Evolutionary conservation across 1,140 invertebrate genomes (phyloP).

Genomic region (Drosophila biarmipes): DNA sequence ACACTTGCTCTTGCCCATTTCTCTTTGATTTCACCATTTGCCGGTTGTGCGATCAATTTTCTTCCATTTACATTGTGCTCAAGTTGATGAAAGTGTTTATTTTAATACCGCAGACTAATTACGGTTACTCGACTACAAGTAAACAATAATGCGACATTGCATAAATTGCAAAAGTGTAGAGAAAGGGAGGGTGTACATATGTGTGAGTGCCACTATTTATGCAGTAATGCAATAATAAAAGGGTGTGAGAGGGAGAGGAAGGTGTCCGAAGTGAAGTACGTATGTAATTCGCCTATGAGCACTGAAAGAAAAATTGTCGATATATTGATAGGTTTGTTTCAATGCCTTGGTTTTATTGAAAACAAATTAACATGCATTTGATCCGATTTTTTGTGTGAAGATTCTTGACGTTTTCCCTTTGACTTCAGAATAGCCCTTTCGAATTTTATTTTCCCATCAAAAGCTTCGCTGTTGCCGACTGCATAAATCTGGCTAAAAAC

Average conservation of each 20-base stretch:
- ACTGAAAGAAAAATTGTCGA: neutral
- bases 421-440: constrained; percentile 4
- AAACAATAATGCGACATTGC: constrained; percentile 51
- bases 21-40: constrained; percentile 45
- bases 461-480: constrained; percentile 61
- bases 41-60: constrained; percentile 34
- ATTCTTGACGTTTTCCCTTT: constrained; percentile 11
- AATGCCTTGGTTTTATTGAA: too few species aligned
- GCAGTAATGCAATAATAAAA: constrained; percentile 35
- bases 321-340: too few species aligned
- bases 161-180: constrained; percentile 28
- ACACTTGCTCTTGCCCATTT: constrained; percentile 36
- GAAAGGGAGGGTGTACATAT: constrained; percentile 3
- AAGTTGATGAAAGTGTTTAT: constrained; percentile 54
- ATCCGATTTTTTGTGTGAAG: neutral
- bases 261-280: constrained; percentile 22
- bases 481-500: constrained; percentile 64
- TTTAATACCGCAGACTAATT: constrained; percentile 28
- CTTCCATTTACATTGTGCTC: constrained; percentile 21
- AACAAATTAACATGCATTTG: neutral
- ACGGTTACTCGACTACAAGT: constrained; percentile 23
- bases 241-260: constrained; percentile 12
- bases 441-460: constrained; percentile 8
- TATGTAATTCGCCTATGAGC: constrained; percentile 25
- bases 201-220: constrained; percentile 22